Conservation (phyloP, 2,888 invertebrate species). For the Hydraecia micacea region DNA sequence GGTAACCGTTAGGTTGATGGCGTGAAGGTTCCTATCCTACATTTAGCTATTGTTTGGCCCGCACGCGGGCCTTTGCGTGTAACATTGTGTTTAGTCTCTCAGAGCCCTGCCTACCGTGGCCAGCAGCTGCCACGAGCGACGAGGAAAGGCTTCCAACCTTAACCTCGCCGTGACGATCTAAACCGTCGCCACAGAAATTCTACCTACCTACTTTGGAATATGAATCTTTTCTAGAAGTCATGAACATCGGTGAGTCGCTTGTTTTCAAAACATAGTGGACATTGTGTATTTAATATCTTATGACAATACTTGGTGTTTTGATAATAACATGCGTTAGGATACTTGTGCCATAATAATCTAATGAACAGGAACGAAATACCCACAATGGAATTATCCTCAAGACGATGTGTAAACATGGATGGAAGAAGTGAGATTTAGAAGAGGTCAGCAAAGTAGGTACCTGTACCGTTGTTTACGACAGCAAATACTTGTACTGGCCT, state of each 20-base stretch:
- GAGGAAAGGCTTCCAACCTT: constrained; percentile 59
- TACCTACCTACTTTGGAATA: constrained; percentile 53
- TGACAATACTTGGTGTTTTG: constrained; percentile 44
- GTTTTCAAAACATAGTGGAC: constrained; percentile 69
- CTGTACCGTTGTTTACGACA: constrained; percentile 21
- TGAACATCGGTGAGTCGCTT: constrained; percentile 75
- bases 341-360: constrained; percentile 71
- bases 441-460: constrained; percentile 34
- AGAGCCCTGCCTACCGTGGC: constrained; percentile 71
- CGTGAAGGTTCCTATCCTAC: constrained; percentile 79
- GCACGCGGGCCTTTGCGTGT: constrained; percentile 78
- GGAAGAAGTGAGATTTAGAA: constrained; percentile 44
- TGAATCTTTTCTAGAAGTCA: constrained; percentile 58
- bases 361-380: constrained; percentile 70
- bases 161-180: constrained; percentile 56
- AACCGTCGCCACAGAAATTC: constrained; percentile 54
- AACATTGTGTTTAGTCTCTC: constrained; percentile 85
- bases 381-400: constrained; percentile 35
- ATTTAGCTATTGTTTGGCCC: constrained; percentile 74
- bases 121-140: constrained; percentile 63
- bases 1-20: constrained; percentile 86
- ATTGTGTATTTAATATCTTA: constrained; percentile 54
- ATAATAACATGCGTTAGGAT: constrained; percentile 52
- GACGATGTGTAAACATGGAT: constrained; percentile 19
- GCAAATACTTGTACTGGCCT: constrained; percentile 33